Evolutionary conservation across 2,113 vertebrate genomes (phyloP).

Genomic region (Penelope pileata): DNA sequence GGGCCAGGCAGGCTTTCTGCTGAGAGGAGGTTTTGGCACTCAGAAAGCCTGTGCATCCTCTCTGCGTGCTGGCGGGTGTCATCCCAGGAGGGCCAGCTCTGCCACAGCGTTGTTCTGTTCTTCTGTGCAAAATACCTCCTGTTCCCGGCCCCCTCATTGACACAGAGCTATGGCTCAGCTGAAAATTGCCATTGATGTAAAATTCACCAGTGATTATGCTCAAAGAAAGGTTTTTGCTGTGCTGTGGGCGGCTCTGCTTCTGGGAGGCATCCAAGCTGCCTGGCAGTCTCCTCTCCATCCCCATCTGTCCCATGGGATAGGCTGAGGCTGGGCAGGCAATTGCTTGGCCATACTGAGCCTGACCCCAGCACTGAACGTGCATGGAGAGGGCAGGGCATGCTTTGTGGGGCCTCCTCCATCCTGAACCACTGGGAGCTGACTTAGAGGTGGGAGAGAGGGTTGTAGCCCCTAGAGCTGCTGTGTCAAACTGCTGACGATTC

Average conservation of each 20-base stretch:
- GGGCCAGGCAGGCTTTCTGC: background rate
- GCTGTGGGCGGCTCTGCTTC: conserved; percentile 23
- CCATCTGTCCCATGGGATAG: background rate
- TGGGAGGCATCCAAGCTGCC: conserved; percentile 17
- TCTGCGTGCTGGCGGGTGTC: background rate
- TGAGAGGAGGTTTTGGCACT: background rate
- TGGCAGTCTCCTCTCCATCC: background rate
- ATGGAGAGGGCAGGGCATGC: accelerated
- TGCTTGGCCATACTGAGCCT: accelerated
- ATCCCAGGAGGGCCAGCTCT: conserved; percentile 21
- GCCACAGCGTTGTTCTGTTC: background rate
- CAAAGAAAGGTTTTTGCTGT: conserved; percentile 25
- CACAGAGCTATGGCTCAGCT: conserved; percentile 1
- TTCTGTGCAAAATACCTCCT: conserved; percentile 23
- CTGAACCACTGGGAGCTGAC: background rate
- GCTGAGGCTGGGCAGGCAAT: background rate
- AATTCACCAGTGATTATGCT: conserved; percentile 35
- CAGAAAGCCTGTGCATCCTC: background rate
- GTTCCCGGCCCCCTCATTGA: conserved; percentile 22
- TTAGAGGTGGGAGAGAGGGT: background rate
- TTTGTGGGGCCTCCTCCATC: background rate
- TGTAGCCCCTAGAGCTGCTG: background rate
- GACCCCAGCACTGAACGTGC: background rate
- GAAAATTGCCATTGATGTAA: conserved; percentile 50
- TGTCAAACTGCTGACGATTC: background rate